These are phyloP conservation scores for Calcarius lapponicus DNA, from an alignment of 2,797 vertebrate species.

Conservation along the genomic window DNA sequence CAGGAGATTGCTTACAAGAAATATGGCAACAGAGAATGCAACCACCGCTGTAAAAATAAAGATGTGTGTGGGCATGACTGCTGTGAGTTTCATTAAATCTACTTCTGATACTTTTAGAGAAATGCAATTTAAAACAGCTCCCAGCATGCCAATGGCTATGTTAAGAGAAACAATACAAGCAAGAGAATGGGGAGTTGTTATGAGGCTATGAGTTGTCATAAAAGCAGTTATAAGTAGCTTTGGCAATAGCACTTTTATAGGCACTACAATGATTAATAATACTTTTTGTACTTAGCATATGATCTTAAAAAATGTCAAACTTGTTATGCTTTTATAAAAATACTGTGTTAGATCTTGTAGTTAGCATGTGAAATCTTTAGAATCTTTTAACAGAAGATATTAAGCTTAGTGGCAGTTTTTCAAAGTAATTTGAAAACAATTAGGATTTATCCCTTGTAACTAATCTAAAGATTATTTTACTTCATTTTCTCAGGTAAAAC, in stretches of 20 bases:
- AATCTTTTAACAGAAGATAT: not conserved
- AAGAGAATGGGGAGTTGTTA: not conserved
- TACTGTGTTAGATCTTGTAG: not conserved
- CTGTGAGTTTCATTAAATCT: slow-evolving; percentile 83
- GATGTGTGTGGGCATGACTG: slow-evolving; percentile 91
- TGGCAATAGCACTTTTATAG: not conserved
- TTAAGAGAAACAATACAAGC: not conserved
- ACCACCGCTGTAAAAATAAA: slow-evolving; percentile 96
- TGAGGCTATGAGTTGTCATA: not conserved
- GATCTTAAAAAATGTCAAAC: not conserved
- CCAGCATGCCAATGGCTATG: not conserved
- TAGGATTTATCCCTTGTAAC: not conserved
- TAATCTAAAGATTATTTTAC: slow-evolving; percentile 13
- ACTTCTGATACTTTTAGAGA: slow-evolving; percentile 2
- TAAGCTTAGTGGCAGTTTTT: not conserved
- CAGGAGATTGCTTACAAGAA: slow-evolving; percentile 59
- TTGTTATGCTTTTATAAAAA: not conserved
- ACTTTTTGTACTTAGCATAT: not conserved
- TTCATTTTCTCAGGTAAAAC: slow-evolving; percentile 85
- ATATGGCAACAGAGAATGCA: slow-evolving; percentile 84
- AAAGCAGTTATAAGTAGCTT: not conserved
- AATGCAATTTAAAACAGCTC: not conserved
- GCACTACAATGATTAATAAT: not conserved
- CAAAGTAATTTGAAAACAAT: not conserved
- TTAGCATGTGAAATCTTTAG: not conserved